These are phyloP conservation scores for Limosa lapponica DNA, from an alignment of 2,797 vertebrate genomes.

Conservation along the genomic window DNA sequence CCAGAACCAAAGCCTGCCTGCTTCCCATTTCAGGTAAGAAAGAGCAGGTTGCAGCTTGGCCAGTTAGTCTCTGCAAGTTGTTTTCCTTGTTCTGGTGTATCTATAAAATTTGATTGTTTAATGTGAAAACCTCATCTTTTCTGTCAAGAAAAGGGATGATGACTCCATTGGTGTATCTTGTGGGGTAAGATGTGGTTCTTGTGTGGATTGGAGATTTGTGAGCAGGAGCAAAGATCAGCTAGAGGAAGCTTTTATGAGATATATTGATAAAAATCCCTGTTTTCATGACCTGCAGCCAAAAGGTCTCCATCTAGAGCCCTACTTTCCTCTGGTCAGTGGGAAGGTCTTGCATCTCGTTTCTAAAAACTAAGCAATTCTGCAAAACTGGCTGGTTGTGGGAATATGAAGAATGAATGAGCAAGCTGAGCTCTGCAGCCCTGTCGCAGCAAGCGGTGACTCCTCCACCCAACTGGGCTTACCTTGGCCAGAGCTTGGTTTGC, in stretches of 20 bases:
- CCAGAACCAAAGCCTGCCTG: not conserved
- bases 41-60: not conserved
- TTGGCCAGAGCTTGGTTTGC: slow-evolving; percentile 62
- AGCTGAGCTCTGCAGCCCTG: not conserved
- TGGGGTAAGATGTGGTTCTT: rapidly evolving
- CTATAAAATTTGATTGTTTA: rapidly evolving
- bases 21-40: not conserved
- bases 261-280: rapidly evolving
- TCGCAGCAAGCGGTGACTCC: not conserved
- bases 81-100: rapidly evolving
- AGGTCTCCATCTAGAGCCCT: not conserved
- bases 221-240: not conserved
- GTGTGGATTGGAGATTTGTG: rapidly evolving
- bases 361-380: rapidly evolving
- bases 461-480: slow-evolving; percentile 63
- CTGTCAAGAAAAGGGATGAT: rapidly evolving
- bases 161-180: rapidly evolving
- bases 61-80: not conserved
- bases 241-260: rapidly evolving
- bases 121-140: rapidly evolving
- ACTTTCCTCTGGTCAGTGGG: not conserved
- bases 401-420: rapidly evolving
- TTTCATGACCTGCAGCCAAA: not conserved
- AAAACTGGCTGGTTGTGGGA: rapidly evolving
- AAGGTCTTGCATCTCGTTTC: rapidly evolving